Evolutionary conservation across 2,113 vertebrate species (phyloP).

Genomic region (Lethenteron reissneri): DNA sequence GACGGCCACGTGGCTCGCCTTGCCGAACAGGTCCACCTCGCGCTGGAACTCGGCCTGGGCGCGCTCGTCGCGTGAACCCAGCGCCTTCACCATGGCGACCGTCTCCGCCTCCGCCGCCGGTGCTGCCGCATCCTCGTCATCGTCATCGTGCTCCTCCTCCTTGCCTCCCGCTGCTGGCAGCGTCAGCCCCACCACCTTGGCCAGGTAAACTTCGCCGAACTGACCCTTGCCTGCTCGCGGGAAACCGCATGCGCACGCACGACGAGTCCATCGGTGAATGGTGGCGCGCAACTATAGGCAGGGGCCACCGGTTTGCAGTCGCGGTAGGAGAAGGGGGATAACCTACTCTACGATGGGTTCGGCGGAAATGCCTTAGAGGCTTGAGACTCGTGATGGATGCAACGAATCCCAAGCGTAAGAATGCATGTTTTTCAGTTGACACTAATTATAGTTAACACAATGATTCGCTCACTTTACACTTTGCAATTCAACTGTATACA

Average conservation of each 20-base stretch:
- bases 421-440: too few relatives aligned
- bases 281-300: too few relatives aligned
- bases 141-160: background rate
- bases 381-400: too few relatives aligned
- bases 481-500: too few relatives aligned
- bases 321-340: too few relatives aligned
- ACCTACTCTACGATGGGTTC: too few relatives aligned
- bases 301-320: too few relatives aligned
- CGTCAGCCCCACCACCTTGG: background rate
- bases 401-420: too few relatives aligned
- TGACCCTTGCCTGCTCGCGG: background rate
- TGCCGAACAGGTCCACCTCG: conserved; percentile 82
- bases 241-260: background rate
- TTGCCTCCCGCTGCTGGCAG: conserved; percentile 3
- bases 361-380: too few relatives aligned
- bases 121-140: background rate
- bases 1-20: conserved; percentile 56
- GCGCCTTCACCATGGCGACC: background rate
- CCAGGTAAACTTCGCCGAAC: background rate
- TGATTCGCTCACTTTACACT: too few relatives aligned
- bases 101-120: conserved; percentile 1
- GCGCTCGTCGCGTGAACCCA: conserved; percentile 40
- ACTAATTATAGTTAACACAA: too few relatives aligned
- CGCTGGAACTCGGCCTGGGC: conserved; percentile 64
- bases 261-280: too few relatives aligned